phyloP scores from a whole-genome alignment of 2,113 vertebrate species.

The Oncorhynchus masou region DNA sequence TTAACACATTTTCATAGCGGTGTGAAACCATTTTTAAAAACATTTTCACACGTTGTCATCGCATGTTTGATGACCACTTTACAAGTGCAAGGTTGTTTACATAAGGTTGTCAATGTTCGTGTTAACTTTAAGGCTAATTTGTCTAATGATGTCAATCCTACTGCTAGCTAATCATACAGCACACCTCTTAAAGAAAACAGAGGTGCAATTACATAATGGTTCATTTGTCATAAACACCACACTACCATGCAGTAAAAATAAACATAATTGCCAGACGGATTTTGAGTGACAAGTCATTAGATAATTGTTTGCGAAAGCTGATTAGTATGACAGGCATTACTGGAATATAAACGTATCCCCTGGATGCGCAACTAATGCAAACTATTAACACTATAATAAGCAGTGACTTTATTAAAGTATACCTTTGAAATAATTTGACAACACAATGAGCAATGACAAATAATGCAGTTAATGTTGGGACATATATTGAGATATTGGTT shows the following conservation, averaged over 20 bases:
- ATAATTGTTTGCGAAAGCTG: constrained; percentile 77
- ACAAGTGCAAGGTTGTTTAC: not conserved
- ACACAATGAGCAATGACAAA: not conserved
- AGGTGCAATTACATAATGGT: constrained; percentile 74
- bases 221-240: constrained; percentile 78
- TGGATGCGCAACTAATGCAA: constrained; percentile 63
- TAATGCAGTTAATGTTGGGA: too few relatives aligned
- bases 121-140: constrained; percentile 24
- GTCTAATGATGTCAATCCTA: constrained; percentile 45
- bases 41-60: not conserved
- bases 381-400: constrained; percentile 44
- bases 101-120: constrained; percentile 9
- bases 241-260: constrained; percentile 73
- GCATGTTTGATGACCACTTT: not conserved
- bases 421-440: not conserved
- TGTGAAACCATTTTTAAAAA: not conserved
- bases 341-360: constrained; percentile 54
- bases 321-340: constrained; percentile 67
- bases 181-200: constrained; percentile 70
- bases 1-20: not conserved
- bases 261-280: constrained; percentile 76
- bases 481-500: too few relatives aligned
- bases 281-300: constrained; percentile 81
- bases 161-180: constrained; percentile 69
- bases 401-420: not conserved